Base-by-base conservation (phyloP, 2,888 invertebrate genomes). In the Hemicrepidius hirtus region DNA sequence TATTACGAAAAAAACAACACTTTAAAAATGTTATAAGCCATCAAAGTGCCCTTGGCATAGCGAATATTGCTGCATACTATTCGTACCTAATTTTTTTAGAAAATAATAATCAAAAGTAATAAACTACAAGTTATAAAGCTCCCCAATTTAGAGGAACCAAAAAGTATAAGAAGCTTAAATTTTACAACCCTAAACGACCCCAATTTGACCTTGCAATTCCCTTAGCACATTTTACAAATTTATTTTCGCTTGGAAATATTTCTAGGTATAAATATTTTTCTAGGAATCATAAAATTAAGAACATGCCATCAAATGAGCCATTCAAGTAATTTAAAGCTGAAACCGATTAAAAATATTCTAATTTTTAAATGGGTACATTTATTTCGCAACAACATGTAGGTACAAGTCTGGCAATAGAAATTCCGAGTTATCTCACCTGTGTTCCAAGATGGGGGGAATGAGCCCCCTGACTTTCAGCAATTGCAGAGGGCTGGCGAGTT, bases 401-500 rank as follows among this genome's bases (percentile, higher is more conserved):
- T 53, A 46, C 53, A 53, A 24, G 32, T 28, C 24, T 53, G 57
- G 18, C 57, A 40, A 40, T 40, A 57, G 18, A 57, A 35, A 57
- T 57, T 37, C 20, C 37, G 9, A 9, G 21, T 57, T 57, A 60
- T 60, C 75, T 76, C 73, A 80, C 80, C 78, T 80, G 79, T 72
- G 73, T 74, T 74, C 78, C 74, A 74, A 77, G 76, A 78, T 80
- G 79, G 68, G 81, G 80, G 79, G 80, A 78, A 74, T 74, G 76
- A 75, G 76, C 78, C 80, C 81, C 81, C 78, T 80, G 78, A 72
- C 75, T 77, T 74, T 80, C 80, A 75, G 71, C 68, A 75, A 80
- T 82, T 77, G 80, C 81, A 79, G 83, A 81, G 79, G 84, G 80
- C 80, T 84, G 85, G 78, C 86, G 82, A 80, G 86, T 84, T 84